Conservation (phyloP, 2,113 vertebrate genomes). For the Albula glossodonta region DNA sequence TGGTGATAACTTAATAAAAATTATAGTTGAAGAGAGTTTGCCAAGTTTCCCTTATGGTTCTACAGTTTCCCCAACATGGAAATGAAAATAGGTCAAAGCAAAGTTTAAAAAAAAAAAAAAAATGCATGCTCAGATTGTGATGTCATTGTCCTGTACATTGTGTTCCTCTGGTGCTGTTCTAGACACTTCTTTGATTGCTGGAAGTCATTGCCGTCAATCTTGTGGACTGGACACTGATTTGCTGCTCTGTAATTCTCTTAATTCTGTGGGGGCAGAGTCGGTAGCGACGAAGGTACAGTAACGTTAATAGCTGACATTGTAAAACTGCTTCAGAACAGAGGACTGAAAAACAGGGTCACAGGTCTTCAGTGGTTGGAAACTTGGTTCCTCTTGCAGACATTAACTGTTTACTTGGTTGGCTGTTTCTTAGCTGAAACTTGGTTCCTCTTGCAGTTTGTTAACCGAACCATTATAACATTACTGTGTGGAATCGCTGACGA, state of each 20-base stretch:
- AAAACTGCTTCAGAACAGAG: background rate
- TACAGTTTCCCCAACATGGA: background rate
- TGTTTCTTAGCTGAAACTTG: background rate
- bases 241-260: slow-evolving; percentile 8
- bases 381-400: background rate
- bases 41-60: background rate
- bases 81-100: background rate
- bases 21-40: background rate
- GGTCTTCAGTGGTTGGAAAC: background rate
- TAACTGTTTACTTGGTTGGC: too few species aligned
- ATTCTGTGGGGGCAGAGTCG: slow-evolving; percentile 1
- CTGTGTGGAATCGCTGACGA: background rate
- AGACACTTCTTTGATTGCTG: slow-evolving; percentile 10
- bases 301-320: background rate
- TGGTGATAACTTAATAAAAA: background rate
- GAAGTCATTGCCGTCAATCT: slow-evolving; percentile 9
- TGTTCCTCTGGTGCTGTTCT: slow-evolving; percentile 11
- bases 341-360: background rate
- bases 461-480: background rate
- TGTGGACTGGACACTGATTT: slow-evolving; percentile 11
- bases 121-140: background rate
- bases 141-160: background rate
- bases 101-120: background rate
- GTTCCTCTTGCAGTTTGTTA: background rate
- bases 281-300: slow-evolving; percentile 4